Evolutionary conservation across 2,888 invertebrate genomes (phyloP), one percentile per base, ranked within the genome.

Genomic region (Agonopterix subpropinquella): DNA sequence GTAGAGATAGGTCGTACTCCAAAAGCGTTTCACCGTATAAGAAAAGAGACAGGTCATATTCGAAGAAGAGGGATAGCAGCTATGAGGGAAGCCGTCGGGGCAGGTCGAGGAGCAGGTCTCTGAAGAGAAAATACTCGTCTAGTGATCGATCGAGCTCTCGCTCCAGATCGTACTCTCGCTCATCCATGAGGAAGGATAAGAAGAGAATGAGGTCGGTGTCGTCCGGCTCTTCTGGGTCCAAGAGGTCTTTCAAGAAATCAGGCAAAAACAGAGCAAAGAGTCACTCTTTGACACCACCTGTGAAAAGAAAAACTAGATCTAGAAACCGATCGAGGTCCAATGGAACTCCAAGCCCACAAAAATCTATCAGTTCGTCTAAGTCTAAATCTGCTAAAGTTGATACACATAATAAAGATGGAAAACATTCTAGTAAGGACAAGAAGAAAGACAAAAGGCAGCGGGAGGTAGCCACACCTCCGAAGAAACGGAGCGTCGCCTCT

Each of bases 71-170:
- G 51, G 77, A 76, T 11, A 67, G 67, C 51, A 78, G 78, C 54
- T 77, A 76, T 57, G 77, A 78, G 4, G 53, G 50, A 2, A 55
- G 55, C 36, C 67, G 64, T 50, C 67, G 62, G 39, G 66, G 68
- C 43, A 67, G 76, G 44, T 78, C 84, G 11, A 67, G 72, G 50
- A 82, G 80, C 54, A 66, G 63, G 46, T 69, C 75, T 39, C 78
- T 73, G 53, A 67, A 66, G 36, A 66, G 64, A 18, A 79, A 77
- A 49, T 85, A 85, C 64, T 77, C 79, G 28, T 82, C 84, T 5
- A 83, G 86, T 64, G 81, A 77, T 41, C 64, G 71, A 18, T 79
- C 82, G 0, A 77, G 74, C 46, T 80, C 78, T 13, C 65, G 77
- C 18, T 81, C 82, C 13, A 67, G 68, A 43, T 82, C 82, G 15